phyloP scores from a whole-genome alignment of 2,797 vertebrate genomes.

The Orientallactaga sibirica region DNA sequence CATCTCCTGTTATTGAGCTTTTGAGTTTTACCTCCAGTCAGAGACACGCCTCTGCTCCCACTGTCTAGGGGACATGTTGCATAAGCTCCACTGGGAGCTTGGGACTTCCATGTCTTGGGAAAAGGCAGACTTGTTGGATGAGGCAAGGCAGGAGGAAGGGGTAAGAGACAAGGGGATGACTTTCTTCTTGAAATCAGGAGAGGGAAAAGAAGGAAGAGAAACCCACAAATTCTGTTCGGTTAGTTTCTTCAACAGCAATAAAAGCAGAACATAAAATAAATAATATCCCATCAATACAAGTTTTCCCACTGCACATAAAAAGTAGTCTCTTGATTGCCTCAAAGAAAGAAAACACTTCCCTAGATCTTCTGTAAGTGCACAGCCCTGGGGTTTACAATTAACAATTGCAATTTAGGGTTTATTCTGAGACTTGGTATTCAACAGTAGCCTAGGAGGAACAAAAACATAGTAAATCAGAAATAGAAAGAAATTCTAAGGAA shows the following conservation, averaged over 20 bases:
- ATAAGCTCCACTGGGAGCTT: neutral
- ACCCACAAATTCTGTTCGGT: neutral
- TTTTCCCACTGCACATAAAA: neutral
- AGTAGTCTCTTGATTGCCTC: neutral
- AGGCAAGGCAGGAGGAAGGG: neutral
- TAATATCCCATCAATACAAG: slow-evolving; percentile 1
- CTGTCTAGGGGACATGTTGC: neutral
- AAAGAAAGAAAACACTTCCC: neutral
- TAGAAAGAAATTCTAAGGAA: neutral
- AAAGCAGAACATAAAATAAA: slow-evolving; percentile 54
- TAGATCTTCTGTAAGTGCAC: neutral
- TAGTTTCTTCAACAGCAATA: neutral
- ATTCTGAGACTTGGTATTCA: neutral
- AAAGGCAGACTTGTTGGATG: neutral
- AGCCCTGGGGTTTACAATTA: too few relatives aligned
- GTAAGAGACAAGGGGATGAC: neutral
- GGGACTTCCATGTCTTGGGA: neutral
- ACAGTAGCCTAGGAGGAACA: neutral
- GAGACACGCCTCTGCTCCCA: neutral
- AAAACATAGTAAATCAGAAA: neutral
- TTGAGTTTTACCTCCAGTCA: neutral
- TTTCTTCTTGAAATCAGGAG: slow-evolving; percentile 1
- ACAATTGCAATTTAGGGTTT: neutral
- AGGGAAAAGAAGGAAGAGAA: slow-evolving; percentile 12
- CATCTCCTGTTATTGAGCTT: neutral